These are phyloP conservation scores for Ciconia boyciana DNA, from an alignment of 2,113 vertebrate species.

Conservation along the genomic window DNA sequence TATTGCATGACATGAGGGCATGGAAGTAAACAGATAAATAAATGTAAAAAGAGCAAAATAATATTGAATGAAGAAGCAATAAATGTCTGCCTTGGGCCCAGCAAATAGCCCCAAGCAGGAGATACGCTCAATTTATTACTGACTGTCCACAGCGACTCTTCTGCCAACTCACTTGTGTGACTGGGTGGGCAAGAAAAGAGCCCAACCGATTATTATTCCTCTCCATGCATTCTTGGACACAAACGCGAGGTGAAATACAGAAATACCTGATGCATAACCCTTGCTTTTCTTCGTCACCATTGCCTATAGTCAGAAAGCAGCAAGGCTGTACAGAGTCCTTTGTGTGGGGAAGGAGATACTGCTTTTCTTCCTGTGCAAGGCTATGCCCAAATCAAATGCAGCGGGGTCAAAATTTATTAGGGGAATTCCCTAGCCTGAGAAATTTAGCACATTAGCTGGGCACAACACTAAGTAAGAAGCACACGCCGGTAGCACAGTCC, in stretches of 20 bases:
- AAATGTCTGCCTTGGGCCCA: not conserved
- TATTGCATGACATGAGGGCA: not conserved
- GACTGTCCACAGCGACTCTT: not conserved
- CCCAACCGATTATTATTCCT: not conserved
- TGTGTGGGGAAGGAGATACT: rapidly evolving
- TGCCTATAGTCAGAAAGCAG: not conserved
- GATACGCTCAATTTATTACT: not conserved
- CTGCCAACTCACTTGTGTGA: not conserved
- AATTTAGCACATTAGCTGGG: not conserved
- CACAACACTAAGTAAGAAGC: not conserved
- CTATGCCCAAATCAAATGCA: not conserved
- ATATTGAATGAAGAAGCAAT: not conserved
- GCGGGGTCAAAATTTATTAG: not conserved
- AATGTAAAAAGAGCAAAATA: not conserved
- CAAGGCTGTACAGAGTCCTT: not conserved
- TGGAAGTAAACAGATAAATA: not conserved
- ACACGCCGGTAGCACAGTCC: not conserved
- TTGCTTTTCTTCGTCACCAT: not conserved
- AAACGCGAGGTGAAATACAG: not conserved
- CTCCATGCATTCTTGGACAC: not conserved
- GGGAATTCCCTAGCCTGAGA: not conserved
- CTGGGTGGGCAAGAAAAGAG: not conserved
- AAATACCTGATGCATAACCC: not conserved
- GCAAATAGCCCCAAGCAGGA: not conserved
- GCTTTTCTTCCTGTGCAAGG: not conserved